phyloP scores from a whole-genome alignment of 64 coral and sea anemone species.

The Montipora sp. region DNA sequence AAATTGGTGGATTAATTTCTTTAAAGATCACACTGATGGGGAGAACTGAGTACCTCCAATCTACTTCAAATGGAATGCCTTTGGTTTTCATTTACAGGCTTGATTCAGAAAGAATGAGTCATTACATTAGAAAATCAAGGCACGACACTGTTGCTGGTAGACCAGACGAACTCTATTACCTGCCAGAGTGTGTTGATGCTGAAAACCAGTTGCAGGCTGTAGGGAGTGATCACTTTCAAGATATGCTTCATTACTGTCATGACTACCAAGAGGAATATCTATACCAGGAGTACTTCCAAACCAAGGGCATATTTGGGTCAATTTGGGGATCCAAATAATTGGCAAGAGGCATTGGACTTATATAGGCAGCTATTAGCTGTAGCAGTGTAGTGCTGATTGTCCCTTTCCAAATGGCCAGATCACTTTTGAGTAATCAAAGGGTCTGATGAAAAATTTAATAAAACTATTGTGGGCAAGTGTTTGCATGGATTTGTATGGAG shows the following conservation, averaged over 20 bases:
- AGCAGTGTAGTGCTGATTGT: constrained; percentile 49
- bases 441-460: background rate
- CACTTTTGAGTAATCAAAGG: constrained; percentile 57
- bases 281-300: constrained; percentile 12
- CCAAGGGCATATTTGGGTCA: background rate
- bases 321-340: background rate
- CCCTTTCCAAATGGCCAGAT: constrained; percentile 47
- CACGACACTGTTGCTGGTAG: constrained; percentile 19
- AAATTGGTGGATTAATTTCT: constrained; percentile 67
- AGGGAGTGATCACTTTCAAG: background rate
- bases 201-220: background rate
- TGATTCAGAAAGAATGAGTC: constrained; percentile 28
- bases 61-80: constrained; percentile 28
- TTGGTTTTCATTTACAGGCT: constrained; percentile 44
- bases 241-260: background rate
- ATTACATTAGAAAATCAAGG: constrained; percentile 17
- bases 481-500: too few species aligned
- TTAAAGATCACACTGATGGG: constrained; percentile 38
- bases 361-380: constrained; percentile 25
- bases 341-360: constrained; percentile 1
- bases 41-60: constrained; percentile 8
- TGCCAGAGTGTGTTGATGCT: background rate
- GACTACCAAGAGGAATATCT: constrained; percentile 7
- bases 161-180: background rate
- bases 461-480: too few species aligned